A percentile compares a stretch with the other conserved stretches of the same genome.
phyloP scores from a whole-genome alignment of 2,797 vertebrate species.

The Trichosurus vulpecula region DNA sequence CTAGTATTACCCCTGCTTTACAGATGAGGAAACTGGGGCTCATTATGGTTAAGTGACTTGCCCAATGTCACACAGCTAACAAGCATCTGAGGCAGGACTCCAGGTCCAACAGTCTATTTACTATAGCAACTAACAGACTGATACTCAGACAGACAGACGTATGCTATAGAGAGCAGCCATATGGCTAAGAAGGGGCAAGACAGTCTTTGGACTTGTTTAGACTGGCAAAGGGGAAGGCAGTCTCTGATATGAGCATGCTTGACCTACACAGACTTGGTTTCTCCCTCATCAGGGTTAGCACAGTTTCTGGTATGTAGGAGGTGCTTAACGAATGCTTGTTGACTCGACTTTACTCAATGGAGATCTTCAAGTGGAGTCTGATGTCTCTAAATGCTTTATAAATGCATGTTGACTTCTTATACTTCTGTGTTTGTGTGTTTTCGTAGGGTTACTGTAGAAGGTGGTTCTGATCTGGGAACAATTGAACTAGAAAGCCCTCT shows the following conservation, averaged over 20 bases:
- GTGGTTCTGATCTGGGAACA: neutral
- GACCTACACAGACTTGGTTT: neutral
- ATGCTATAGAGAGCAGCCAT: neutral
- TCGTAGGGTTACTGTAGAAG: neutral
- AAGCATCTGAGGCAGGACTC: neutral
- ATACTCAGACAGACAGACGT: neutral
- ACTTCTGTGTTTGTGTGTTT: neutral
- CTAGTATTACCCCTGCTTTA: neutral
- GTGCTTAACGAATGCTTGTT: neutral
- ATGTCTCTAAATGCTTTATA: neutral
- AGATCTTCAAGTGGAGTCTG: neutral
- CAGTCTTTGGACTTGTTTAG: neutral
- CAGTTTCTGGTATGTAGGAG: neutral
- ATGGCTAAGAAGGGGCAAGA: neutral
- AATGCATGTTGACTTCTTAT: neutral
- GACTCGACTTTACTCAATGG: neutral
- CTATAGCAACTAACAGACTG: neutral
- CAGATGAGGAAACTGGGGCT: neutral
- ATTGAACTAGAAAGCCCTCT: neutral
- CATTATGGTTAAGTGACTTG: neutral
- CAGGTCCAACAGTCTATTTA: neutral
- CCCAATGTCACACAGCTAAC: neutral
- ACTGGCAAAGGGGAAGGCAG: neutral
- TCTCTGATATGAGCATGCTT: neutral
- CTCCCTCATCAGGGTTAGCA: neutral